These are phyloP conservation scores for Leucosticte australis DNA, from an alignment of 2,113 vertebrate genomes.

Conservation along the genomic window DNA sequence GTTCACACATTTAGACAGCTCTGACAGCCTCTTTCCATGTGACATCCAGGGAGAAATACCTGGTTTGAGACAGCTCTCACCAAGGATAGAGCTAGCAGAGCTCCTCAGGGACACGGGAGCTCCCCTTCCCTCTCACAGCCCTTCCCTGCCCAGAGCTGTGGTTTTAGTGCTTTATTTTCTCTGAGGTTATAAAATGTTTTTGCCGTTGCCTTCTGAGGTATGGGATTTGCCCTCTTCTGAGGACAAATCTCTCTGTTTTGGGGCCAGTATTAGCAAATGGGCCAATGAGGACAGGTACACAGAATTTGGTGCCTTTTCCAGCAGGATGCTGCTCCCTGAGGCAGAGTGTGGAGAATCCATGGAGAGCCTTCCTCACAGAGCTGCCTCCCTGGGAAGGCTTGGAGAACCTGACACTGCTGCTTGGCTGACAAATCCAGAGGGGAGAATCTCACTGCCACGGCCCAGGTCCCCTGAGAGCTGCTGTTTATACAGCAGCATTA, in stretches of 20 bases:
- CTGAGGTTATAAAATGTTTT: neutral
- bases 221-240: neutral
- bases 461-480: neutral
- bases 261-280: neutral
- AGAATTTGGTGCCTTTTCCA: neutral
- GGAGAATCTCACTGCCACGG: neutral
- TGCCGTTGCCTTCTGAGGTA: neutral
- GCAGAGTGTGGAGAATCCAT: neutral
- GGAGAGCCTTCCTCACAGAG: neutral
- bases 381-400: neutral
- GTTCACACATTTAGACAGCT: slow-evolving; percentile 22
- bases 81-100: neutral
- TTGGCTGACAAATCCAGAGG: neutral
- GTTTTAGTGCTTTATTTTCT: neutral
- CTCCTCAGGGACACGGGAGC: neutral
- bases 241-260: neutral
- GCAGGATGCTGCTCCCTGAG: neutral
- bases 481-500: neutral
- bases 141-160: neutral
- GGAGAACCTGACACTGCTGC: neutral
- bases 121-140: neutral
- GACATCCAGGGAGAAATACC: neutral
- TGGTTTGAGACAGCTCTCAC: neutral
- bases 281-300: accelerated
- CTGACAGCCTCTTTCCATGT: neutral